phyloP scores from a whole-genome alignment of 2,888 invertebrate species.

The Eupithecia tripunctaria region DNA sequence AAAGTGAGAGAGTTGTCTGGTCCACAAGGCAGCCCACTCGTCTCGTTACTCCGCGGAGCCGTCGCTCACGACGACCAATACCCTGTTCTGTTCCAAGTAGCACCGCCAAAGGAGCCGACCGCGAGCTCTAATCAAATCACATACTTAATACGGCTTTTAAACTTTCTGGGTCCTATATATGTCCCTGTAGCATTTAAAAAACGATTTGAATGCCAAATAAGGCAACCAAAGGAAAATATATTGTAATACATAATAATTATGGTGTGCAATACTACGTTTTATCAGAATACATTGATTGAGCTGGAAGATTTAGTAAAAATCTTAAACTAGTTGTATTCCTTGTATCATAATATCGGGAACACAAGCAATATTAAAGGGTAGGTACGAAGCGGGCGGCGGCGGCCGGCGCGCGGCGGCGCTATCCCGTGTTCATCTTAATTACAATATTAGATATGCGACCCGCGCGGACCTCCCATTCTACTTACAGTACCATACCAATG shows the following conservation, averaged over 20 bases:
- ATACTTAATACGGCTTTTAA: not conserved
- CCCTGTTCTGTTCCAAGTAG: not conserved
- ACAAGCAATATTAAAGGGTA: not conserved
- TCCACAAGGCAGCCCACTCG: no score
- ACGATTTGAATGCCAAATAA: not conserved
- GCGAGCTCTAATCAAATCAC: not conserved
- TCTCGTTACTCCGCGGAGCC: not conserved
- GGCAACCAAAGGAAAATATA: not conserved
- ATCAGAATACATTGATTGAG: not conserved
- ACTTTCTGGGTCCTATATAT: not conserved
- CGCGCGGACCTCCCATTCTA: constrained; percentile 36
- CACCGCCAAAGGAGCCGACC: not conserved
- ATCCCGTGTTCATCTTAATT: constrained; percentile 58
- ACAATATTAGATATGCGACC: constrained; percentile 58
- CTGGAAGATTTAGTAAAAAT: not conserved
- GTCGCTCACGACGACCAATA: not conserved
- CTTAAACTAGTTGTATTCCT: not conserved
- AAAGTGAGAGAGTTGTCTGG: no score
- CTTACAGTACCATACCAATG: constrained; percentile 3
- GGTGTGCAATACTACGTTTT: no score
- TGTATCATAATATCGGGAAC: no score
- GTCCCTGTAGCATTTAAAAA: not conserved
- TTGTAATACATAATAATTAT: no score
- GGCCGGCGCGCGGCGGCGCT: constrained; percentile 33
- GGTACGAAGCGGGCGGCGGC: constrained; percentile 9